These are phyloP conservation scores for Amphipoea lucens DNA, from an alignment of 2,888 invertebrate genomes.

Conservation along the genomic window DNA sequence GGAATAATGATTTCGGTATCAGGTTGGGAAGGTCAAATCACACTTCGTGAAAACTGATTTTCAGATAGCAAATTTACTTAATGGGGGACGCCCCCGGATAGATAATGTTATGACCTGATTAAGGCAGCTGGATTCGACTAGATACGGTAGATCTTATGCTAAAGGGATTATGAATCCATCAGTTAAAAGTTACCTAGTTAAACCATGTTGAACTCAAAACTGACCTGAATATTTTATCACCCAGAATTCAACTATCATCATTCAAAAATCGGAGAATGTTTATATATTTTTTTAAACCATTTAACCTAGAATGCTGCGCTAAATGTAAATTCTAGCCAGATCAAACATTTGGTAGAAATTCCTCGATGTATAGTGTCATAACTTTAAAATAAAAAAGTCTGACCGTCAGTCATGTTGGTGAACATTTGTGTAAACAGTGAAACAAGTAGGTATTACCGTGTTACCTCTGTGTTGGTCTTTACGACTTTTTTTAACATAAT, in stretches of 20 bases:
- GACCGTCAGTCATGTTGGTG: conserved; percentile 28
- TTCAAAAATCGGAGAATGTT: conserved; percentile 12
- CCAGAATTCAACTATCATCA: conserved; percentile 12
- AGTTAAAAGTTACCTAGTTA: neutral
- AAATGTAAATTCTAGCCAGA: conserved; percentile 22
- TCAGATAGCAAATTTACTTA: neutral
- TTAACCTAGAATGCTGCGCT: conserved; percentile 35
- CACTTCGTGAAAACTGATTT: neutral
- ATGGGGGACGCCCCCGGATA: neutral
- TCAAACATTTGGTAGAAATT: conserved; percentile 42
- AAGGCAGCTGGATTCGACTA: neutral
- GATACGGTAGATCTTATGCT: neutral
- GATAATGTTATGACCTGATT: neutral
- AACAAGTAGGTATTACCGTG: conserved; percentile 25
- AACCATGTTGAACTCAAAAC: neutral
- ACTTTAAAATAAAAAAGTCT: conserved; percentile 33
- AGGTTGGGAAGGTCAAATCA: neutral
- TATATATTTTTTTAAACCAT: conserved; percentile 3
- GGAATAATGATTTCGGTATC: neutral
- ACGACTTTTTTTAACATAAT: conserved; percentile 22
- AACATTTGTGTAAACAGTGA: conserved; percentile 55
- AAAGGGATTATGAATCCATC: neutral
- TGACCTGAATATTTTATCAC: conserved; percentile 32
- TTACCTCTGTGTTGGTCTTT: conserved; percentile 16
- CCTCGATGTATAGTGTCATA: conserved; percentile 45